These are phyloP conservation scores for Dreissena polymorpha DNA, from an alignment of 1,140 invertebrate species.

Conservation along the genomic window DNA sequence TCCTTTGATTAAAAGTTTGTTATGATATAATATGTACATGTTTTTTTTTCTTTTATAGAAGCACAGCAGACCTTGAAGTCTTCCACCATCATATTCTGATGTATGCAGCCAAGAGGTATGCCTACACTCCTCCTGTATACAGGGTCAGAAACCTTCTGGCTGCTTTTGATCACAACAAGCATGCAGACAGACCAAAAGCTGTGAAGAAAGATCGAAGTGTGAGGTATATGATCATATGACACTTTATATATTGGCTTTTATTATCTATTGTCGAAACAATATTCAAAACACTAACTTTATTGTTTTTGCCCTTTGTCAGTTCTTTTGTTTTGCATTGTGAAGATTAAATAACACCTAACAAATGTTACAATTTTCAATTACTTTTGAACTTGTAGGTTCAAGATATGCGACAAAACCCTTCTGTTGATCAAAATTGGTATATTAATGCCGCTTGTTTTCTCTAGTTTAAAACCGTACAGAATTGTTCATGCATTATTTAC, in stretches of 20 bases:
- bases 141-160: constrained; percentile 18
- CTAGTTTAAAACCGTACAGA: no score
- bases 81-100: constrained; percentile 31
- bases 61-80: constrained; percentile 29
- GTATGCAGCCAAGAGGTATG: constrained; percentile 13
- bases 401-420: no score
- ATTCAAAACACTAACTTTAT: no score
- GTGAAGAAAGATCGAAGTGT: constrained; percentile 14
- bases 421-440: no score
- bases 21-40: not conserved
- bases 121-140: constrained; percentile 33
- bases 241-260: not conserved
- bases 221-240: constrained; percentile 1
- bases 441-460: no score
- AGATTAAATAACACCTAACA: no score
- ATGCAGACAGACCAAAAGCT: not conserved
- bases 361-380: no score
- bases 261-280: not conserved
- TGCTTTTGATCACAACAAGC: constrained; percentile 16
- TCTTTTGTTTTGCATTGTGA: no score
- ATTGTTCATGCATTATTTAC: not conserved
- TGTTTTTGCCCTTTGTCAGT: no score
- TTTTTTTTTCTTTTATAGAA: constrained; percentile 23
- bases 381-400: no score
- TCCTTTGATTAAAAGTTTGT: not conserved